Conservation (phyloP, 2,113 vertebrate species). For the Neolamprologus kungweensis region DNA sequence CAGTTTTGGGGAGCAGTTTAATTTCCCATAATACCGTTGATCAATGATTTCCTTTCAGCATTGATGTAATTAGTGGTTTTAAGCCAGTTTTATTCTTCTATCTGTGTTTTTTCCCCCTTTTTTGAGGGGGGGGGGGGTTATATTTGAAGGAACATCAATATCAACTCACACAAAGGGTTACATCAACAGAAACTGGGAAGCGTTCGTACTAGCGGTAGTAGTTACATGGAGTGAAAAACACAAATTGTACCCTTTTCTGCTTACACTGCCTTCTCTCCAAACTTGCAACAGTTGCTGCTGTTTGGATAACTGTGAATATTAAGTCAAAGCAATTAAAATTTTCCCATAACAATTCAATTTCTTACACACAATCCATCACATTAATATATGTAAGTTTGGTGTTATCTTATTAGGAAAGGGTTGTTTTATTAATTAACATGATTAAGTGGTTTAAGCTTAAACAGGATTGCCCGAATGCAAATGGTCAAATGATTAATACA, state of each 20-base stretch:
- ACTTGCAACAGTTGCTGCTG: background rate
- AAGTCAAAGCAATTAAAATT: slow-evolving; percentile 30
- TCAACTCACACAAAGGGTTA: slow-evolving; percentile 55
- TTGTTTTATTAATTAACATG: slow-evolving; percentile 52
- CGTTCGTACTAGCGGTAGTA: background rate
- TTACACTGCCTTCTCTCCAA: background rate
- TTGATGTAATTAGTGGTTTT: slow-evolving; percentile 87
- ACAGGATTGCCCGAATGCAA: slow-evolving; percentile 12
- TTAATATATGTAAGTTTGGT: slow-evolving; percentile 24
- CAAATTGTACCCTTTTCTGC: background rate
- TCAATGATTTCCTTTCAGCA: slow-evolving; percentile 91
- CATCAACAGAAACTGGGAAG: background rate
- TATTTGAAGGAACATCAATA: slow-evolving; percentile 84
- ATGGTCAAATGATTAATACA: slow-evolving; percentile 42
- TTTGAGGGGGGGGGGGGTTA: slow-evolving; percentile 36
- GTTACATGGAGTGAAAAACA: background rate
- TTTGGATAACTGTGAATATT: slow-evolving; percentile 30
- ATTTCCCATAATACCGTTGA: slow-evolving; percentile 84
- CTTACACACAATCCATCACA: slow-evolving; percentile 41
- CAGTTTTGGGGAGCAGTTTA: slow-evolving; percentile 78
- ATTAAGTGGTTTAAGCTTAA: slow-evolving; percentile 35
- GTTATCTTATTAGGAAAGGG: slow-evolving; percentile 22
- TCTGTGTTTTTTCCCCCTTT: background rate
- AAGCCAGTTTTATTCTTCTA: slow-evolving; percentile 68
- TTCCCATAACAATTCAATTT: slow-evolving; percentile 15